phyloP scores from a whole-genome alignment of 2,888 invertebrate genomes.

The Cosmorhoe ocellata region DNA sequence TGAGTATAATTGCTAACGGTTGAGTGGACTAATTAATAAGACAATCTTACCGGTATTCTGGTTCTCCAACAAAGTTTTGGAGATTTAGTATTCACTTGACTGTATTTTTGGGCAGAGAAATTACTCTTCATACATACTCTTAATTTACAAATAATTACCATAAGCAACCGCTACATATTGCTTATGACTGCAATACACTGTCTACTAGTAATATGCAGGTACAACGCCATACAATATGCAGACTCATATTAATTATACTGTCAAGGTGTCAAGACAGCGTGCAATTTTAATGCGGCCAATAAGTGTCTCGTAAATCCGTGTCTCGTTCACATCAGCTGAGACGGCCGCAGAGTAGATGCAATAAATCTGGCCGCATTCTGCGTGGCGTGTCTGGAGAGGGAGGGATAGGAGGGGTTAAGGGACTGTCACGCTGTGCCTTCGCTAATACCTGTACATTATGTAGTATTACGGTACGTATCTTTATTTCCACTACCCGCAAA shows the following conservation, averaged over 20 bases:
- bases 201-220: no score
- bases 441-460: no score
- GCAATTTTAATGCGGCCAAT: constrained; percentile 35
- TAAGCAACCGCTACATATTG: no score
- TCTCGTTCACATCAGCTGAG: constrained; percentile 30
- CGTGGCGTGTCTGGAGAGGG: constrained; percentile 20
- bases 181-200: no score
- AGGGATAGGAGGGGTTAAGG: not conserved
- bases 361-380: constrained; percentile 35
- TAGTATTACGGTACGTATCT: no score
- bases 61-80: no score
- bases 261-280: constrained; percentile 21
- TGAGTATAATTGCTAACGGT: constrained; percentile 10
- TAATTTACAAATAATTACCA: no score
- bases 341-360: constrained; percentile 33
- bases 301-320: constrained; percentile 34
- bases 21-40: constrained; percentile 2
- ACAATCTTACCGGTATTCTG: no score
- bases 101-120: no score
- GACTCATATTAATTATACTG: constrained; percentile 24
- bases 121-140: no score
- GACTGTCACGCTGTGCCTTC: constrained; percentile 4
- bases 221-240: constrained; percentile 11
- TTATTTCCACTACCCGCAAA: no score
- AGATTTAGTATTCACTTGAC: no score